Evolutionary conservation across 2,113 vertebrate species (phyloP).

Genomic region (Sylvia atricapilla): DNA sequence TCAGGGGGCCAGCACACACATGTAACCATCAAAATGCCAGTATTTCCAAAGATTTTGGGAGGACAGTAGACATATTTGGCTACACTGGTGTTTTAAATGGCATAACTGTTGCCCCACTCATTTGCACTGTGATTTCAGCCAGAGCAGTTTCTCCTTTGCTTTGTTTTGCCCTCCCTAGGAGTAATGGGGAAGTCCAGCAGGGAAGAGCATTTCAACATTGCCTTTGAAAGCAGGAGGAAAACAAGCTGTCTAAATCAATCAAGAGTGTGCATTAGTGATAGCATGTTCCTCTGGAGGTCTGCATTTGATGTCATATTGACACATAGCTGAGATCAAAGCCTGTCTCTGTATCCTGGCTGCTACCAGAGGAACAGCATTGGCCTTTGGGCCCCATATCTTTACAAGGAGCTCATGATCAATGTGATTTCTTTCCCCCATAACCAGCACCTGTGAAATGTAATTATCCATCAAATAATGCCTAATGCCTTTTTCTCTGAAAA

Average conservation of each 20-base stretch:
- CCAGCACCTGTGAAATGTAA: constrained; percentile 7
- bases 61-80: background rate
- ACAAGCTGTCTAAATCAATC: constrained; percentile 53
- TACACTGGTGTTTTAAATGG: background rate
- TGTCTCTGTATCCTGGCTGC: background rate
- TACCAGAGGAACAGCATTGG: background rate
- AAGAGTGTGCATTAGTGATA: constrained; percentile 13
- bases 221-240: constrained; percentile 44
- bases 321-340: constrained; percentile 55
- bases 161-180: background rate
- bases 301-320: constrained; percentile 60
- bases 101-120: background rate
- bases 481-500: constrained; percentile 30
- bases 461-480: constrained; percentile 36
- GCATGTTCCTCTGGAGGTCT: constrained; percentile 32
- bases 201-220: background rate
- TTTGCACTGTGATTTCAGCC: background rate
- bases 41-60: background rate
- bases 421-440: background rate
- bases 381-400: background rate
- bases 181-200: background rate
- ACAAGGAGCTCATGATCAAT: constrained; percentile 4
- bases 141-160: background rate
- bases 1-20: background rate
- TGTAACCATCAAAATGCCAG: background rate